Evolutionary conservation across 2,797 vertebrate species (phyloP).

Genomic region (Picus viridis): DNA sequence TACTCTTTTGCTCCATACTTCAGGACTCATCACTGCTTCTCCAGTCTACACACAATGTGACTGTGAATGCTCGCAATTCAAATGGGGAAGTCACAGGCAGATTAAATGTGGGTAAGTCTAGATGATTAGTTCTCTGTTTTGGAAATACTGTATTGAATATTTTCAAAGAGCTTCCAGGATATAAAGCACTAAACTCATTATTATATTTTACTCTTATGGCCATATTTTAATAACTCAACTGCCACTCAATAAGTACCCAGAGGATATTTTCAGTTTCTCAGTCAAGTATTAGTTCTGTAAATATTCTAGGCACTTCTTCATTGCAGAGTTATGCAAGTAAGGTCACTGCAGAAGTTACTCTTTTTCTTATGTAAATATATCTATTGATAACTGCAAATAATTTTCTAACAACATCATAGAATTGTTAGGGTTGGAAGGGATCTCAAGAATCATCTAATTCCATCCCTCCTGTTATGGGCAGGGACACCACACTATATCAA

Average conservation of each 20-base stretch:
- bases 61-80: constrained; percentile 87
- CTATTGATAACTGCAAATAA: not conserved
- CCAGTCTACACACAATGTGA: constrained; percentile 90
- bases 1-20: not conserved
- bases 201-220: not conserved
- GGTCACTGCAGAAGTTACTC: not conserved
- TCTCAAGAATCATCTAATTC: too few relatives aligned
- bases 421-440: too few relatives aligned
- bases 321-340: not conserved
- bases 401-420: not conserved
- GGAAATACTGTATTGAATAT: not conserved
- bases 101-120: constrained; percentile 89
- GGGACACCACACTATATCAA: too few relatives aligned
- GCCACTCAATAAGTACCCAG: not conserved
- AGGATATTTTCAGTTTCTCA: not conserved
- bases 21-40: constrained; percentile 90
- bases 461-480: too few relatives aligned
- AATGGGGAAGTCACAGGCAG: constrained; percentile 90
- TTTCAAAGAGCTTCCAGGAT: not conserved
- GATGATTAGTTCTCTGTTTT: not conserved
- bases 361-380: not conserved
- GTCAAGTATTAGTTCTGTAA: not conserved
- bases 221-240: not conserved
- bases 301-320: not conserved
- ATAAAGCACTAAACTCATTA: not conserved